Percentiles rank a stretch among this genome's conserved stretches.
phyloP scores from a whole-genome alignment of 2,797 vertebrate genomes.

The Thripadectes ignobilis region DNA sequence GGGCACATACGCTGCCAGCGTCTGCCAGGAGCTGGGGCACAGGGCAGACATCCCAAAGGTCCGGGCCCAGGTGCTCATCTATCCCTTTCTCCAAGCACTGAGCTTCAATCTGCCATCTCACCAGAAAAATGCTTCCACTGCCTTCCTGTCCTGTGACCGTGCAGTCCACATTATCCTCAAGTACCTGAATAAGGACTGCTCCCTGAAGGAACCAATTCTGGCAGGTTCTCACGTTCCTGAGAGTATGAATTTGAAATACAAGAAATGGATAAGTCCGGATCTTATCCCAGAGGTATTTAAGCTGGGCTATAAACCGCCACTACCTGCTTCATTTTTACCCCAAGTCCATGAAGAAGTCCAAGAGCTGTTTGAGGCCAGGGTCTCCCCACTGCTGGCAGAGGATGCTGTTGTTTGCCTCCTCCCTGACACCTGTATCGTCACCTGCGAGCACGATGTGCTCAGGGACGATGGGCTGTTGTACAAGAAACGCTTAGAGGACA shows the following conservation, averaged over 20 bases:
- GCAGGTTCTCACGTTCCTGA: conserved; percentile 2
- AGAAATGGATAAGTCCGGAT: conserved; percentile 28
- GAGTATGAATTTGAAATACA: neutral
- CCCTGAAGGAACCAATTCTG: neutral
- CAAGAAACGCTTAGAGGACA: conserved; percentile 41
- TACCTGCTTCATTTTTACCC: neutral
- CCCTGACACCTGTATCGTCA: conserved; percentile 18
- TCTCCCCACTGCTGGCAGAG: conserved; percentile 2
- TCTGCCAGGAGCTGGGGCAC: neutral
- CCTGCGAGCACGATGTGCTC: conserved; percentile 16
- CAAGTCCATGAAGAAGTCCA: neutral
- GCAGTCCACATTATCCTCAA: neutral
- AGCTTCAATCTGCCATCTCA: conserved; percentile 37
- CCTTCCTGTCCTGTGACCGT: neutral
- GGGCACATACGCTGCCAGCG: neutral
- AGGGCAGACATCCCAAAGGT: conserved; percentile 9
- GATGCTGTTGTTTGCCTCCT: neutral
- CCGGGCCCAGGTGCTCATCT: conserved; percentile 26
- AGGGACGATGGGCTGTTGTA: conserved; percentile 3
- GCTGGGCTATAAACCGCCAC: neutral
- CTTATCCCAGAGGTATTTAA: neutral
- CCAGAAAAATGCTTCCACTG: neutral
- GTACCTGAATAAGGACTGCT: conserved; percentile 1
- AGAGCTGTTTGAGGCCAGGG: neutral
- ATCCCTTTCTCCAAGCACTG: neutral